Evolutionary conservation across 2,113 vertebrate species (phyloP).

Genomic region (Eonycteris spelaea): DNA sequence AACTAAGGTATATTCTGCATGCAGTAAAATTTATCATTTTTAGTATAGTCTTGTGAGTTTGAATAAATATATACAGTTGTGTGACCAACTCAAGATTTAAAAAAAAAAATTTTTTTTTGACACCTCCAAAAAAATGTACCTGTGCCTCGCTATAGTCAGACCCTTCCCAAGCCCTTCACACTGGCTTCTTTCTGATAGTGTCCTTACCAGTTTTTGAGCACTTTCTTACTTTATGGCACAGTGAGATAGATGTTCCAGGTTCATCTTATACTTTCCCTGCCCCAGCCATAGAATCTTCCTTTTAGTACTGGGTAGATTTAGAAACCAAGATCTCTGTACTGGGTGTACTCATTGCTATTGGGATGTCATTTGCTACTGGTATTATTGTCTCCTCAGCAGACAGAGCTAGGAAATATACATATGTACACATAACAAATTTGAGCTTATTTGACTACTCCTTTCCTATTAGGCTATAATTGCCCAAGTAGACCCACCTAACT

Average conservation of each 20-base stretch:
- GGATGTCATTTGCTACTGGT: neutral
- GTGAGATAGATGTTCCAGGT: neutral
- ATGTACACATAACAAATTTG: neutral
- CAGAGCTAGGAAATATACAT: neutral
- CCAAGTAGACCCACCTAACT: neutral
- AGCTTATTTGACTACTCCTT: neutral
- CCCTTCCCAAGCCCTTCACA: neutral
- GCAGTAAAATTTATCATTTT: neutral
- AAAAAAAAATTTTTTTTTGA: neutral
- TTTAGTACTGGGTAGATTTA: neutral
- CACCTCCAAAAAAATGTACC: neutral
- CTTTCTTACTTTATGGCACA: neutral
- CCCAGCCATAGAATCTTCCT: neutral
- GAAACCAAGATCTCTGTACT: neutral
- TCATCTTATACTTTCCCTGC: neutral
- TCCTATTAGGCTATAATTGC: neutral
- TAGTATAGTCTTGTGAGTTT: neutral
- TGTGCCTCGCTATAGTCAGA: neutral
- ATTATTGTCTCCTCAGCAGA: neutral
- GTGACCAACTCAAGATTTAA: neutral
- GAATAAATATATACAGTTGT: neutral
- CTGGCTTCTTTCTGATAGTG: neutral
- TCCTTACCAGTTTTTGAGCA: neutral
- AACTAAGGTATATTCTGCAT: neutral
- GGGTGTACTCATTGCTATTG: neutral